These are phyloP conservation scores for Tenthredo mesomela DNA, from an alignment of 2,888 invertebrate genomes.

Conservation along the genomic window DNA sequence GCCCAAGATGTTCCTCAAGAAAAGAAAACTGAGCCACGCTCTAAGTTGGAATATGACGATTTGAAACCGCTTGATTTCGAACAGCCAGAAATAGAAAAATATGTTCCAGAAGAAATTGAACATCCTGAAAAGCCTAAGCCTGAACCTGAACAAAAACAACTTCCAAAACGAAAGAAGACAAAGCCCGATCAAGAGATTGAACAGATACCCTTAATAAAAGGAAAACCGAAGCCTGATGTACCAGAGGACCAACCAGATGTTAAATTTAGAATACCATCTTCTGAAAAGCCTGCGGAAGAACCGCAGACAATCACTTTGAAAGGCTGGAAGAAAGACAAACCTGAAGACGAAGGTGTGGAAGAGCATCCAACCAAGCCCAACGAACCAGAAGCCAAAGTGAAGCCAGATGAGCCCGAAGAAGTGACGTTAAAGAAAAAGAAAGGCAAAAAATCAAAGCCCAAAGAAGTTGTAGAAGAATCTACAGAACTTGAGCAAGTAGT, in stretches of 20 bases:
- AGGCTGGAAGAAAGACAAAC: conserved; percentile 71
- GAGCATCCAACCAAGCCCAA: conserved; percentile 66
- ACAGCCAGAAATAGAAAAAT: conserved; percentile 74
- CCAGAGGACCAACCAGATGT: conserved; percentile 77
- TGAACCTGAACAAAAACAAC: conserved; percentile 68
- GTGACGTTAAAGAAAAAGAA: conserved; percentile 57
- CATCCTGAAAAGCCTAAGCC: conserved; percentile 73
- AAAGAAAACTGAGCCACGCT: conserved; percentile 66
- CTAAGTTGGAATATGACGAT: conserved; percentile 68
- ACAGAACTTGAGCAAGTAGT: conserved; percentile 61
- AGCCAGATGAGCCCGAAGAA: conserved; percentile 50
- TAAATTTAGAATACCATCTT: conserved; percentile 74
- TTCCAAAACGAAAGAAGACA: conserved; percentile 67
- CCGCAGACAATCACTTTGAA: conserved; percentile 74
- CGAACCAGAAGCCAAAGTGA: conserved; percentile 57
- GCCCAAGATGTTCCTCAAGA: conserved; percentile 65
- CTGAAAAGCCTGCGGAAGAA: conserved; percentile 71
- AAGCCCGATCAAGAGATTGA: conserved; percentile 72
- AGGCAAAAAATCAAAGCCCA: conserved; percentile 58
- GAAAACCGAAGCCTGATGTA: conserved; percentile 76
- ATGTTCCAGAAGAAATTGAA: conserved; percentile 66
- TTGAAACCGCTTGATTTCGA: conserved; percentile 73
- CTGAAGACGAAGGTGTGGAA: conserved; percentile 67
- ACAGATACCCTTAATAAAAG: conserved; percentile 73
- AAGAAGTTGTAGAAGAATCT: conserved; percentile 59